Percentiles rank a stretch among this genome's conserved stretches.
These are phyloP conservation scores for Tinamus major DNA, from an alignment of 2,797 vertebrate species.

Conservation along the genomic window DNA sequence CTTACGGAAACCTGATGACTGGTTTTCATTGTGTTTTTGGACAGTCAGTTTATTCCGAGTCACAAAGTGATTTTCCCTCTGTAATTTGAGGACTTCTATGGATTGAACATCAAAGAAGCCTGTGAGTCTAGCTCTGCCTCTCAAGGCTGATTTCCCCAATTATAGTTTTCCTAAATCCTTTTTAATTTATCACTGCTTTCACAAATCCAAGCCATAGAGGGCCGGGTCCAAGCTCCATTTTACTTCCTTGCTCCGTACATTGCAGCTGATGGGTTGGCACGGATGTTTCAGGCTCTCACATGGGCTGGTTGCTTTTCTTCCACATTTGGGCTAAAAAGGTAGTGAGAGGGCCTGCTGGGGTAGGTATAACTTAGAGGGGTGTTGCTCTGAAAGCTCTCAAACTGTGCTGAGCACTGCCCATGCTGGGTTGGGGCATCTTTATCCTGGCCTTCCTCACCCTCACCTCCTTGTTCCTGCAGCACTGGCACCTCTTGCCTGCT, in stretches of 20 bases:
- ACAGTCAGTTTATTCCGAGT: constrained; percentile 66
- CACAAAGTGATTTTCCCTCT: constrained; percentile 73
- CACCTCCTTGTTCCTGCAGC: not conserved
- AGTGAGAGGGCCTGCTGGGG: not conserved
- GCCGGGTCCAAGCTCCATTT: not conserved
- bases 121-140: constrained; percentile 51
- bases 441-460: not conserved
- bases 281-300: not conserved
- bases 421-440: not conserved
- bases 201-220: constrained; percentile 49
- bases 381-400: not conserved
- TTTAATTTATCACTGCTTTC: constrained; percentile 67
- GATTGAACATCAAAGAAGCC: constrained; percentile 74
- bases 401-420: not conserved
- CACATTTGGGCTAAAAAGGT: not conserved
- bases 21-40: constrained; percentile 56
- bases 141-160: constrained; percentile 68
- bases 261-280: not conserved
- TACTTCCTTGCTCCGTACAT: not conserved
- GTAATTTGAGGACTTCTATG: constrained; percentile 73
- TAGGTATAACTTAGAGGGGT: not conserved
- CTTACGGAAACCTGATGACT: constrained; percentile 22
- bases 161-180: constrained; percentile 71
- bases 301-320: not conserved
- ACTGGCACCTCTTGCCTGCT: not conserved